Percentiles rank a stretch among this genome's conserved stretches.
These are phyloP conservation scores for Mus spicilegus DNA, from an alignment of 2,113 vertebrate species.

Conservation along the genomic window DNA sequence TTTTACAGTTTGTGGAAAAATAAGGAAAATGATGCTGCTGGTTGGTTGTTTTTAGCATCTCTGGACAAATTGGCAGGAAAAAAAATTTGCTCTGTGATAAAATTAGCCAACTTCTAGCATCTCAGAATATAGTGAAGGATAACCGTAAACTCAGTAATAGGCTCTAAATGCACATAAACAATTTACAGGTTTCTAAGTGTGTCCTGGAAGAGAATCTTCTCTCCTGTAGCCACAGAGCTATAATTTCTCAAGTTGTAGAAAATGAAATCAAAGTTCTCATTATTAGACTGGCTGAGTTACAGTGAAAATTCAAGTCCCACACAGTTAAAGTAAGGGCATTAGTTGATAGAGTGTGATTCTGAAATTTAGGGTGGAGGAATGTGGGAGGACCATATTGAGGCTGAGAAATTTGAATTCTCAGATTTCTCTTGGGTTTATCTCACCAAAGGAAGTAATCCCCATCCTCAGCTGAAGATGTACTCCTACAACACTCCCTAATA, in stretches of 20 bases:
- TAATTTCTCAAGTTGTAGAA: not conserved
- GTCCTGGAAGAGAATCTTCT: not conserved
- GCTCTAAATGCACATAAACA: not conserved
- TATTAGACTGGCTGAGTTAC: not conserved
- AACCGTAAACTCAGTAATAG: not conserved
- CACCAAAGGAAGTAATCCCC: not conserved
- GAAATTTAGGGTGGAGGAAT: not conserved
- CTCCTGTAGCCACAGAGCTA: not conserved
- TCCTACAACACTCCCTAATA: not conserved
- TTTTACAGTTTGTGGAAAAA: not conserved
- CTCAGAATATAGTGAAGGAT: not conserved
- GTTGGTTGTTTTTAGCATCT: not conserved
- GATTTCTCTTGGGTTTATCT: not conserved
- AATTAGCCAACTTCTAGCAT: not conserved
- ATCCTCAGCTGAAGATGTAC: not conserved
- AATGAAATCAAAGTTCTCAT: not conserved
- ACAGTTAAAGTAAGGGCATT: not conserved
- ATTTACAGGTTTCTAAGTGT: not conserved
- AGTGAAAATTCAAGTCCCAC: not conserved
- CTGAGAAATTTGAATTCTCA: not conserved
- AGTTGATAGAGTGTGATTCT: not conserved
- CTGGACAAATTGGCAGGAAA: not conserved
- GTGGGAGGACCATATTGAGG: not conserved
- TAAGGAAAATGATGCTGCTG: not conserved
- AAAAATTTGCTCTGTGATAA: not conserved